Percentiles rank a stretch among this genome's conserved stretches.
These are phyloP conservation scores for Vicugna pacos DNA, from an alignment of 2,113 vertebrate genomes.

Conservation along the genomic window DNA sequence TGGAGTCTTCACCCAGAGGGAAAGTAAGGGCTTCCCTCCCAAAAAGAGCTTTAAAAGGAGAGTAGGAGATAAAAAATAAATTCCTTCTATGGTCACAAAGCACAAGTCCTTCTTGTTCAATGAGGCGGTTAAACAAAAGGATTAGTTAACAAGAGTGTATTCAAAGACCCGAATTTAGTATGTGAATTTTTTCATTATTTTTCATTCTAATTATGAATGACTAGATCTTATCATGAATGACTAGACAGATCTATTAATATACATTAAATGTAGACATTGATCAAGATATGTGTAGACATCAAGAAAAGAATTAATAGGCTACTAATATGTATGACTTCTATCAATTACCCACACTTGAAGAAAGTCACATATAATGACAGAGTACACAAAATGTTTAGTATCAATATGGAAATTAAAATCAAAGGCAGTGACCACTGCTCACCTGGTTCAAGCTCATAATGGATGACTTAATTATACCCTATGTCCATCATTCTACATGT, in stretches of 20 bases:
- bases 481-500: too few species aligned
- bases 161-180: background rate
- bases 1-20: background rate
- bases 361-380: background rate
- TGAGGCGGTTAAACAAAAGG: background rate
- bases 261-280: background rate
- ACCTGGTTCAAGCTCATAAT: background rate
- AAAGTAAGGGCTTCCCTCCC: background rate
- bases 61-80: background rate
- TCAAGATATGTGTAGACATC: background rate
- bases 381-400: background rate
- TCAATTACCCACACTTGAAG: background rate
- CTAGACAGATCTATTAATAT: background rate
- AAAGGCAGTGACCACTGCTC: background rate
- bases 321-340: background rate
- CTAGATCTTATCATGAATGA: background rate
- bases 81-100: background rate
- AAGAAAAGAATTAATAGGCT: background rate
- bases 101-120: background rate
- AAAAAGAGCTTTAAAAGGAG: background rate
- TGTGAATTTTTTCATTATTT: background rate
- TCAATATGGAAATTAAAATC: slow-evolving; percentile 22
- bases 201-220: slow-evolving; percentile 1
- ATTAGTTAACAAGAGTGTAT: background rate
- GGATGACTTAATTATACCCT: slow-evolving; percentile 45